A percentile compares a stretch with the other conserved stretches of the same genome.
These are phyloP conservation scores for Helicorthomorpha holstii DNA, from an alignment of 1,140 invertebrate species.

Conservation along the genomic window DNA sequence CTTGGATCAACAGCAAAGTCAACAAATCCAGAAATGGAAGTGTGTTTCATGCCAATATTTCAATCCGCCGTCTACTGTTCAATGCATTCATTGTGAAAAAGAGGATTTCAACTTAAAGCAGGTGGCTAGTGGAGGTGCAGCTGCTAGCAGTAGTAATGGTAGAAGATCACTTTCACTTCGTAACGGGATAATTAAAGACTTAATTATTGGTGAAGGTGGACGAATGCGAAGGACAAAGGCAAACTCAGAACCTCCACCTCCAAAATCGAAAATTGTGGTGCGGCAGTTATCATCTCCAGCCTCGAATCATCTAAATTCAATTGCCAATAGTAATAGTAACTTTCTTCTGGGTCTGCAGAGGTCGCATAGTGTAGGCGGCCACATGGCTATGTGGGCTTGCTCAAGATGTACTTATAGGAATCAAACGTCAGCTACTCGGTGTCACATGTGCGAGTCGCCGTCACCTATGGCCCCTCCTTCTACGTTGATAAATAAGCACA, in stretches of 20 bases:
- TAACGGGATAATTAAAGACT: neutral
- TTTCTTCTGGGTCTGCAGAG: slow-evolving; percentile 30
- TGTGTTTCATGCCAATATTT: slow-evolving; percentile 6
- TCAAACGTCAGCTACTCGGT: slow-evolving; percentile 28
- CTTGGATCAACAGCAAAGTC: neutral
- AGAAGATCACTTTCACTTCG: neutral
- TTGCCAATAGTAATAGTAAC: slow-evolving; percentile 39
- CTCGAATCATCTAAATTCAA: slow-evolving; percentile 33
- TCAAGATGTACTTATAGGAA: slow-evolving; percentile 40
- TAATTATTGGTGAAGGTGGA: neutral
- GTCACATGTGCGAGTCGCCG: slow-evolving; percentile 44
- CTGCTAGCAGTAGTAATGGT: neutral
- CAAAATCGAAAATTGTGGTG: neutral
- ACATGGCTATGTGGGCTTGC: slow-evolving; percentile 33
- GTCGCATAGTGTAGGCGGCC: slow-evolving; percentile 16
- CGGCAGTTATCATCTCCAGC: neutral
- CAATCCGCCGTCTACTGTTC: slow-evolving; percentile 1
- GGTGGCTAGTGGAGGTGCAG: neutral
- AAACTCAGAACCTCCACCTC: neutral
- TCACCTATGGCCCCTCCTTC: slow-evolving; percentile 17
- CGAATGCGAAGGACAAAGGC: neutral
- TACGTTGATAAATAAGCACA: no score
- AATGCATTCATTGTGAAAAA: slow-evolving; percentile 9
- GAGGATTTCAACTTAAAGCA: neutral
- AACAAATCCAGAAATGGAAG: slow-evolving; percentile 7